Base-by-base conservation (phyloP, 2,888 invertebrate species). In the Piscicola geometra region DNA sequence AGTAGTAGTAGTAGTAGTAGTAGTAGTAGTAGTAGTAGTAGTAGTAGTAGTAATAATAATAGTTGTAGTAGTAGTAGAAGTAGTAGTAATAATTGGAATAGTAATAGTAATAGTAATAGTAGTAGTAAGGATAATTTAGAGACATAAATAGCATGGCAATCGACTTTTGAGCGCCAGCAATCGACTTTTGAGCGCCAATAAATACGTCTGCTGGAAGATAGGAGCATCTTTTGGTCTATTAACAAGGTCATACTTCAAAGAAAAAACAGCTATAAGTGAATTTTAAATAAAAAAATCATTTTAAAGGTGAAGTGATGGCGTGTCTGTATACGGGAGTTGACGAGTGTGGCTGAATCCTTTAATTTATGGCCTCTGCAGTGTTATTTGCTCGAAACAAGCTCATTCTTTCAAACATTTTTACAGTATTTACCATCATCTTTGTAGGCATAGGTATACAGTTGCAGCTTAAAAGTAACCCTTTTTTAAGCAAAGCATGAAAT, bases 11-110 rank as follows among this genome's bases (percentile, higher is more conserved):
- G 28, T 30, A 68, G 28, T 30, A 68, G 21, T 68, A 68, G 28
- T 68, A 68, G 28, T 68, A 68, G 28, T 68, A 33, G 28, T 68
- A 68, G 28, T 68, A 68, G 28, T 68, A 68, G 21, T 68, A 33
- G 28, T 68, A 68, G 28, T 68, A 33, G 28, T 30, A 64, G 25
- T 64, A 64, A 9, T 64, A 64, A 9, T 64, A 64, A 9, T 64
- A 64, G 25, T 64, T 12, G 25, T 64, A 64, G 25, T 64, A 64
- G 25, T 64, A 68, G 28, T 68, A n/a, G 28, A 28, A 68, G 28
- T 68, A 33, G 28, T 68, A 68, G 28, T 68, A 68, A 9, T 68
- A 68, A 9, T 68, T 28, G n/a, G 9, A 68, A 9, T 30, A 30
- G 28, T 68, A 32, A 12, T 68, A 9, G 9, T 68, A 30, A 9